Evolutionary conservation across 2,888 invertebrate species (phyloP).

Genomic region (Salpingus planirostris): DNA sequence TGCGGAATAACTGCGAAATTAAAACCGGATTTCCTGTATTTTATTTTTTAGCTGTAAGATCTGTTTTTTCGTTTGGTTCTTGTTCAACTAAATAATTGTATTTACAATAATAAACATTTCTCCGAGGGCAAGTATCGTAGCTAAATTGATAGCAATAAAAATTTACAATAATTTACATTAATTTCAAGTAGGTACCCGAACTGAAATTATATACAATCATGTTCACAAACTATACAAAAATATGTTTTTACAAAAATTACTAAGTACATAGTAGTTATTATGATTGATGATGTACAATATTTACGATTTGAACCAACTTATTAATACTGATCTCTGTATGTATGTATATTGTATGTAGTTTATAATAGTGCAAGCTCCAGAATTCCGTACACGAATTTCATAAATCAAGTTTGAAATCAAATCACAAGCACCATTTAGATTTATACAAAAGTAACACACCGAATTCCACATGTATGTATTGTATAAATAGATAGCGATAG

Average conservation of each 20-base stretch:
- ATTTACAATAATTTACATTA: conserved; percentile 30
- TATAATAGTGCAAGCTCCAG: conserved; percentile 26
- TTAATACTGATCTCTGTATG: conserved; percentile 29
- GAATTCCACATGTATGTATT: conserved; percentile 23
- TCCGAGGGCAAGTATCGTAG: not conserved
- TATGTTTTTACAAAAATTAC: conserved; percentile 31
- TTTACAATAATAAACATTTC: too few relatives aligned
- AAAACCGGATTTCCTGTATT: too few relatives aligned
- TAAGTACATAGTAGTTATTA: too few relatives aligned
- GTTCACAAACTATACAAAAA: conserved; percentile 27
- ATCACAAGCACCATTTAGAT: conserved; percentile 35
- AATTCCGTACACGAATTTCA: conserved; percentile 20
- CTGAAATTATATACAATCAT: conserved; percentile 20
- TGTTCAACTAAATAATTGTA: too few relatives aligned
- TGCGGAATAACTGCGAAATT: conserved; percentile 10
- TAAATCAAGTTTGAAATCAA: conserved; percentile 20
- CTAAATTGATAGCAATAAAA: not conserved
- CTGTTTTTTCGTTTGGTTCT: too few relatives aligned
- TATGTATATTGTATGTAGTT: too few relatives aligned
- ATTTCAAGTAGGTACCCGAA: conserved; percentile 24
- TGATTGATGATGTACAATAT: conserved; percentile 22
- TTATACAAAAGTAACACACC: conserved; percentile 27
- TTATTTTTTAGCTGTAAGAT: too few relatives aligned
- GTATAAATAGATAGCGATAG: conserved; percentile 5
- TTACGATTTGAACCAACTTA: conserved; percentile 26